These are phyloP conservation scores for Lateolabrax maculatus DNA, from an alignment of 2,797 vertebrate genomes.

Conservation along the genomic window DNA sequence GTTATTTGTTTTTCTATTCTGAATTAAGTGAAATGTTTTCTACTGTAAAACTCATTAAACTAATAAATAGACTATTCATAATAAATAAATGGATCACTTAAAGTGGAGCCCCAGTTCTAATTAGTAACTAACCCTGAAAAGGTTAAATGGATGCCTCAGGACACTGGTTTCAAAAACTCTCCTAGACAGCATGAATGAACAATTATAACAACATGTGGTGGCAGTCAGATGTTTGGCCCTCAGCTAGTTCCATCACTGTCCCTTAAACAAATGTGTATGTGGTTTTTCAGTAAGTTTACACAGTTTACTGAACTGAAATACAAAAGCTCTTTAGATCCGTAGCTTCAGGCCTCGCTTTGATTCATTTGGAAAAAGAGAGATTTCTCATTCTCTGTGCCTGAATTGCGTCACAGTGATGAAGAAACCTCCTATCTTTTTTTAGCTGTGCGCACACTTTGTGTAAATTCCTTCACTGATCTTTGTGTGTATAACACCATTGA, in stretches of 20 bases:
- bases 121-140: slow-evolving; percentile 5
- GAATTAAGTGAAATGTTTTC: neutral
- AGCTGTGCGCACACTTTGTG: neutral
- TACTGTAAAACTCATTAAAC: neutral
- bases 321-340: neutral
- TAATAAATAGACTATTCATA: neutral
- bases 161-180: neutral
- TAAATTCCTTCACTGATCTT: slow-evolving; percentile 35
- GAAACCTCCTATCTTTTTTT: slow-evolving; percentile 14
- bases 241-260: slow-evolving; percentile 44
- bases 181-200: slow-evolving; percentile 15
- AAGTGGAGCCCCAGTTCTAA: slow-evolving; percentile 1
- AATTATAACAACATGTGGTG: slow-evolving; percentile 23
- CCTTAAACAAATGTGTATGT: neutral
- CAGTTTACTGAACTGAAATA: slow-evolving; percentile 16
- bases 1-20: neutral
- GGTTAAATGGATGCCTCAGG: neutral
- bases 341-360: slow-evolving; percentile 21
- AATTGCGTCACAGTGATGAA: slow-evolving; percentile 24
- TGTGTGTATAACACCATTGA: slow-evolving; percentile 33
- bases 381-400: slow-evolving; percentile 17
- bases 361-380: neutral
- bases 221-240: slow-evolving; percentile 58
- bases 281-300: slow-evolving; percentile 20
- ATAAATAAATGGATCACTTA: slow-evolving; percentile 1